Evolutionary conservation across 2,888 invertebrate species (phyloP).

Genomic region (Boloria selene): DNA sequence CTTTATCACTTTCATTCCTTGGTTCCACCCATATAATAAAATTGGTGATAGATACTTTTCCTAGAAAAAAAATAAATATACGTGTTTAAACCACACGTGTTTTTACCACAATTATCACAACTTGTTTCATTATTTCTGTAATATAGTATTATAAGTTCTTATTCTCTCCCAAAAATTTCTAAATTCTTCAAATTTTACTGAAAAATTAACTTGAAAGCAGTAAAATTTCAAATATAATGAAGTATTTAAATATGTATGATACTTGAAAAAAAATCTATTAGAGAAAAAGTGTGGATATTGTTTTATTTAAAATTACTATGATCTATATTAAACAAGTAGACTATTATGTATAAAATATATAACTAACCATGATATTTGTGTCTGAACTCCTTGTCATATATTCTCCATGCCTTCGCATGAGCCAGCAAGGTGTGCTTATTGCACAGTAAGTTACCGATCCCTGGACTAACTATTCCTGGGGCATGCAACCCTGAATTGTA

Average conservation of each 20-base stretch:
- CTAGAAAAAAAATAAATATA: background rate
- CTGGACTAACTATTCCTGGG: constrained; percentile 56
- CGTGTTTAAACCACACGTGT: too few relatives aligned
- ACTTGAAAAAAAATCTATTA: too few relatives aligned
- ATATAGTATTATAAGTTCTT: too few relatives aligned
- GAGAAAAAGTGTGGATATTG: background rate
- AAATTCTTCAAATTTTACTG: too few relatives aligned
- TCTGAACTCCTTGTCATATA: constrained; percentile 78
- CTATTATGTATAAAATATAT: constrained; percentile 41
- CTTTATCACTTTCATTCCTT: background rate
- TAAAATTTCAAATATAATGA: too few relatives aligned
- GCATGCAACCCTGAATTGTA: constrained; percentile 56
- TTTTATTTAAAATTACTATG: background rate
- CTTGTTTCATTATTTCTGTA: too few relatives aligned
- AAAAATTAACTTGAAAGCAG: too few relatives aligned
- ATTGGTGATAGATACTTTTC: constrained; percentile 9
- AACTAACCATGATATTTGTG: constrained; percentile 63
- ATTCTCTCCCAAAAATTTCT: too few relatives aligned
- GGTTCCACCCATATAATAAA: background rate
- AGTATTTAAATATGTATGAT: too few relatives aligned
- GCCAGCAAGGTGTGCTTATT: constrained; percentile 81
- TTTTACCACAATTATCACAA: background rate
- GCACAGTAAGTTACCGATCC: constrained; percentile 77
- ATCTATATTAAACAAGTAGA: background rate
- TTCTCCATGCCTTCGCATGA: constrained; percentile 82